Conservation (phyloP, 2,113 vertebrate species). For the Brachionichthys hirsutus region DNA sequence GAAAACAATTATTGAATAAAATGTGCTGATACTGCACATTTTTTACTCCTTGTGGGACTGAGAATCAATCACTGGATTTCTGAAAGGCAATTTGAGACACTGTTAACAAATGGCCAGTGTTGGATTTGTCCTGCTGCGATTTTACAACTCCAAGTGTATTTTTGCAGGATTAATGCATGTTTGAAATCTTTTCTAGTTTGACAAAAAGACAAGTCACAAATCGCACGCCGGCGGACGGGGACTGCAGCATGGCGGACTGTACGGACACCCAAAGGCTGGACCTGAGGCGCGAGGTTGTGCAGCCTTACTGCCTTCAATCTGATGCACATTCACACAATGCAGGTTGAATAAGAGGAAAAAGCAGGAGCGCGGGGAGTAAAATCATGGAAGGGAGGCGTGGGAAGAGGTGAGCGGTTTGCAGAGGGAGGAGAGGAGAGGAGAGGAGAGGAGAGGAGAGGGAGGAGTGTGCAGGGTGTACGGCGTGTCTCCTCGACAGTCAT, state of each 20-base stretch:
- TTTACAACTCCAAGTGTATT: neutral
- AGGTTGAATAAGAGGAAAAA: neutral
- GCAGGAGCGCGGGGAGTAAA: neutral
- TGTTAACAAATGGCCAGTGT: neutral
- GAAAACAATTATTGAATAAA: neutral
- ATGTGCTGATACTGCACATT: slow-evolving; percentile 29
- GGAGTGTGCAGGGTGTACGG: slow-evolving; percentile 37
- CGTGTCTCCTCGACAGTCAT: slow-evolving; percentile 69
- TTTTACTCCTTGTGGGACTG: slow-evolving; percentile 11
- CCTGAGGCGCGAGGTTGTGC: neutral
- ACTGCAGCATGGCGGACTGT: slow-evolving; percentile 60
- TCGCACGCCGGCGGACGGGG: neutral
- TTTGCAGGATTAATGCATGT: neutral
- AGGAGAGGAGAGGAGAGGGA: slow-evolving; percentile 21
- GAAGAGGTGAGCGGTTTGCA: slow-evolving; percentile 20
- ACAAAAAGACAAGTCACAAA: neutral
- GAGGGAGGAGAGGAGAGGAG: slow-evolving; percentile 21
- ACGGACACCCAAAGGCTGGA: slow-evolving; percentile 34
- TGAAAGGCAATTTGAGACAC: neutral
- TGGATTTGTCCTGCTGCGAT: neutral
- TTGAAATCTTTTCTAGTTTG: neutral
- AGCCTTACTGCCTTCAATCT: slow-evolving; percentile 30
- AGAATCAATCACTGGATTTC: slow-evolving; percentile 9
- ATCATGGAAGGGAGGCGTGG: neutral
- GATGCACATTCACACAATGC: neutral